These are phyloP conservation scores for Microctenopoma lineatum DNA, from an alignment of 2,797 vertebrate species.

Conservation along the genomic window DNA sequence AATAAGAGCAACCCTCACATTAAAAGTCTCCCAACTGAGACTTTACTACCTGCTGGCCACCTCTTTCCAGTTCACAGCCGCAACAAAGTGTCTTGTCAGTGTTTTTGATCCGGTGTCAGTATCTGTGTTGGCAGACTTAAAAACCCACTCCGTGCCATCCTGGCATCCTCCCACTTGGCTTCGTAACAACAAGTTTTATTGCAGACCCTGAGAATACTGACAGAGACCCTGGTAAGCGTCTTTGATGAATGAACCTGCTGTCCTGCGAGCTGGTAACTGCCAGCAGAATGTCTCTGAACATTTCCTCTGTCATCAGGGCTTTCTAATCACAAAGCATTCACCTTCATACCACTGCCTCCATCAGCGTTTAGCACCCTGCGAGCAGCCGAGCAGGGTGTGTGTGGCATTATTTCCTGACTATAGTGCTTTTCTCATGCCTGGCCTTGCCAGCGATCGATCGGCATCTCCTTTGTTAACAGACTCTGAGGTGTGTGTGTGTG, in stretches of 20 bases:
- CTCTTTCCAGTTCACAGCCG: slow-evolving; percentile 18
- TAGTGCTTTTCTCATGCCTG: slow-evolving; percentile 66
- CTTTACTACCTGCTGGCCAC: slow-evolving; percentile 29
- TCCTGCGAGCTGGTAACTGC: slow-evolving; percentile 59
- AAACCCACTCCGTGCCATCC: slow-evolving; percentile 47
- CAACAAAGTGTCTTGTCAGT: slow-evolving; percentile 37
- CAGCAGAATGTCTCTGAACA: slow-evolving; percentile 67
- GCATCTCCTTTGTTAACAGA: slow-evolving; percentile 75
- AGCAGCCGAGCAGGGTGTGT: neutral
- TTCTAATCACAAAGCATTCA: slow-evolving; percentile 75
- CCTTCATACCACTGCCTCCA: slow-evolving; percentile 70
- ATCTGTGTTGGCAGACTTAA: slow-evolving; percentile 36
- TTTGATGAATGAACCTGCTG: slow-evolving; percentile 67
- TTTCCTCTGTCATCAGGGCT: slow-evolving; percentile 71
- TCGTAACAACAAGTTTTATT: slow-evolving; percentile 60
- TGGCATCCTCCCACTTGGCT: slow-evolving; percentile 57
- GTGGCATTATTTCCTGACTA: slow-evolving; percentile 67
- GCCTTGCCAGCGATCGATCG: slow-evolving; percentile 73
- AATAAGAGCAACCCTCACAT: slow-evolving; percentile 2
- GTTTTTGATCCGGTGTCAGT: slow-evolving; percentile 34
- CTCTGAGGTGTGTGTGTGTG: slow-evolving; percentile 51
- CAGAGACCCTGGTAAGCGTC: slow-evolving; percentile 63
- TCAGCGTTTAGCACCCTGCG: slow-evolving; percentile 62
- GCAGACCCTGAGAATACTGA: slow-evolving; percentile 64
- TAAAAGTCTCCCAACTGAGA: slow-evolving; percentile 9